These are phyloP conservation scores for Passerculus sandwichensis DNA, from an alignment of 2,797 vertebrate genomes.

Conservation along the genomic window DNA sequence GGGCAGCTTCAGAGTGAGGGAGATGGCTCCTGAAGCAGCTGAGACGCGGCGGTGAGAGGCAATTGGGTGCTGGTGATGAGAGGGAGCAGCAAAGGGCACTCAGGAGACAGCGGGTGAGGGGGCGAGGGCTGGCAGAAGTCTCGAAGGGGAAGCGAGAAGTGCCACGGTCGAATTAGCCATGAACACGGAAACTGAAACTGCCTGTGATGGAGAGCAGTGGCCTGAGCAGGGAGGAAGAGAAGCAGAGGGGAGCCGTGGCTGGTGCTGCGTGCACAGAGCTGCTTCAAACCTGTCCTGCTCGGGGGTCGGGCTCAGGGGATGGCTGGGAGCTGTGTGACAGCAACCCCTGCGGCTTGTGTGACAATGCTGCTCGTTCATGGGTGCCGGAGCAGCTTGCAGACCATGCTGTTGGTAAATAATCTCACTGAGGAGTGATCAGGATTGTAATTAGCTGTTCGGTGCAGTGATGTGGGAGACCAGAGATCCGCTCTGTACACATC, in stretches of 20 bases:
- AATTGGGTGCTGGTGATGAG: not conserved
- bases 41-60: not conserved
- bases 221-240: constrained; percentile 17
- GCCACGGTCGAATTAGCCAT: constrained; percentile 9
- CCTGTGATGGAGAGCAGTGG: not conserved
- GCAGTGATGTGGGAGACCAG: not conserved
- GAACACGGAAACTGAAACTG: constrained; percentile 60
- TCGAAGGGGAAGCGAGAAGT: constrained; percentile 47
- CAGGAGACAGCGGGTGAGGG: constrained; percentile 21
- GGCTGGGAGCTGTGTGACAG: not conserved
- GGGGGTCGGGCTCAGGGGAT: too few relatives aligned
- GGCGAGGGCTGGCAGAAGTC: constrained; percentile 27
- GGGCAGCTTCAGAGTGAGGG: not conserved
- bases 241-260: not conserved
- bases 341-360: not conserved
- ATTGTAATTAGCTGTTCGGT: not conserved
- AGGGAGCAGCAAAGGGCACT: not conserved
- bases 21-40: not conserved
- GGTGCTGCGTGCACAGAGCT: not conserved
- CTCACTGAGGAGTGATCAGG: not conserved
- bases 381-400: not conserved
- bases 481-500: not conserved
- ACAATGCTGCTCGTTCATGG: not conserved
- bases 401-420: not conserved
- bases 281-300: not conserved